These are phyloP conservation scores for Mohoua ochrocephala DNA, from an alignment of 2,113 vertebrate species.

Conservation along the genomic window DNA sequence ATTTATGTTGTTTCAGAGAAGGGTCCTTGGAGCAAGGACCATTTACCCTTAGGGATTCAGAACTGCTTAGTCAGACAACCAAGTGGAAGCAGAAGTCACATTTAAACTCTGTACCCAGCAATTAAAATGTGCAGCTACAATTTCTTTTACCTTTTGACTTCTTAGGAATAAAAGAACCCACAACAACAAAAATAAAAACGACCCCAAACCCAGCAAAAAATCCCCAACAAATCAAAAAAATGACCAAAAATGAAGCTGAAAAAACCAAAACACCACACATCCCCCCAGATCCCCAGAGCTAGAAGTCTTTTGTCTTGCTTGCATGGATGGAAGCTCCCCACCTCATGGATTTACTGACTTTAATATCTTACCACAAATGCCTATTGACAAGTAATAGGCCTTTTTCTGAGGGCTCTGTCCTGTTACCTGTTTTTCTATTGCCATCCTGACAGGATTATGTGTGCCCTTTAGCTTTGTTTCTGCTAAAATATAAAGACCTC, in stretches of 20 bases:
- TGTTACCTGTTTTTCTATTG: background rate
- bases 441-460: background rate
- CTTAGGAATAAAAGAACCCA: background rate
- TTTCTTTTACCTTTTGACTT: background rate
- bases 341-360: background rate
- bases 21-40: background rate
- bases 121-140: background rate
- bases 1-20: background rate
- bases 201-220: background rate
- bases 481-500: background rate
- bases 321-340: background rate
- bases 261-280: background rate
- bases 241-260: background rate
- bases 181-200: too few species aligned
- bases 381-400: background rate
- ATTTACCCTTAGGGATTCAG: background rate
- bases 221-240: background rate
- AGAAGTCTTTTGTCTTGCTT: background rate
- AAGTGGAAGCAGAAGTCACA: background rate
- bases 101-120: background rate
- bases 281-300: fast-evolving
- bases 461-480: background rate
- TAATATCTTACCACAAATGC: background rate
- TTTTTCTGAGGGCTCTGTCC: background rate
- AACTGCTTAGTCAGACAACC: background rate